phyloP scores from a whole-genome alignment of 2,797 vertebrate genomes.

The Chelonia mydas region DNA sequence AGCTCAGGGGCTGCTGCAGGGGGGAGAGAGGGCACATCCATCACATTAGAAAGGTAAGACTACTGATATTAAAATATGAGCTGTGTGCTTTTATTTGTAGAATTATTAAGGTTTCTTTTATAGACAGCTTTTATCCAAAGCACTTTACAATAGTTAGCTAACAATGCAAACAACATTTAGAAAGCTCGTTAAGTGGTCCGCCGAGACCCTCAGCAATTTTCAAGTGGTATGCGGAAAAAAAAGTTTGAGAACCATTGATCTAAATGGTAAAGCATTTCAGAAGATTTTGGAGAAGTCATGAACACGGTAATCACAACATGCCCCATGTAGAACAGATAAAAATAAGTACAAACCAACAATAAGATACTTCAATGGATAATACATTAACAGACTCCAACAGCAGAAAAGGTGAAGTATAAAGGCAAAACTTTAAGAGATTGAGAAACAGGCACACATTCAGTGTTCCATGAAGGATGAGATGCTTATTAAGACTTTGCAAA shows the following conservation, averaged over 20 bases:
- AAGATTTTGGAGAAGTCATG: background rate
- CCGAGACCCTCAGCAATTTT: too few species aligned
- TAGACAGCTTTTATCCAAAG: too few species aligned
- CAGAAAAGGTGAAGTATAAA: background rate
- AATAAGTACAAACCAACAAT: background rate
- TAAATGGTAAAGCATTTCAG: fast-evolving
- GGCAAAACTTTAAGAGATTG: background rate
- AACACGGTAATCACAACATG: background rate
- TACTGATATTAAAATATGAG: too few species aligned
- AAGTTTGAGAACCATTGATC: background rate
- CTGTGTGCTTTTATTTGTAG: too few species aligned
- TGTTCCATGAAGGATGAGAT: background rate
- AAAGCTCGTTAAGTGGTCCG: too few species aligned
- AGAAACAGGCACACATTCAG: background rate
- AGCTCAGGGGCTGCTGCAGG: too few species aligned
- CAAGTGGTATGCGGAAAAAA: too few species aligned
- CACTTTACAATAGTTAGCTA: too few species aligned
- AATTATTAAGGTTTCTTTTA: too few species aligned
- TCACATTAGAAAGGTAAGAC: too few species aligned
- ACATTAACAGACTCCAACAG: background rate
- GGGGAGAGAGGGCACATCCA: too few species aligned
- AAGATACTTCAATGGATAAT: background rate
- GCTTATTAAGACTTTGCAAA: background rate
- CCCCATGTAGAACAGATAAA: background rate
- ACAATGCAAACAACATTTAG: too few species aligned